These are phyloP conservation scores for Panorpa germanica DNA, from an alignment of 2,888 invertebrate species.

Conservation along the genomic window DNA sequence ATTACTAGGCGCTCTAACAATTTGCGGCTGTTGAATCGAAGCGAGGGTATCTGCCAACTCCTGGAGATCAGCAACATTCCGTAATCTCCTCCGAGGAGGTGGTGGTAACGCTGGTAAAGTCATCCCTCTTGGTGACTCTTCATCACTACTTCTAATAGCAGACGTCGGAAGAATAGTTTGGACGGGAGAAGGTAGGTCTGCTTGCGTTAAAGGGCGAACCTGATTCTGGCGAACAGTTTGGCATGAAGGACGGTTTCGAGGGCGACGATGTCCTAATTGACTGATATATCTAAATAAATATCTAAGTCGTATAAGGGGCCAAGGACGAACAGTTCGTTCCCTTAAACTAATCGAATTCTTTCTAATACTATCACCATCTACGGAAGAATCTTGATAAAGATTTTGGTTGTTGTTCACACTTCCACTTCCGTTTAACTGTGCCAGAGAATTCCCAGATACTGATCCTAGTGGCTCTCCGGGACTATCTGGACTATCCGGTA, in stretches of 20 bases:
- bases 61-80: slow-evolving; percentile 27
- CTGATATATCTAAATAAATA: slow-evolving; percentile 23
- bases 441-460: slow-evolving; percentile 15
- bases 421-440: slow-evolving; percentile 12
- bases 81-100: slow-evolving; percentile 27
- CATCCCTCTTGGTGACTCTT: slow-evolving; percentile 16
- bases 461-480: slow-evolving; percentile 27
- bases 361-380: slow-evolving; percentile 17
- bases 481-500: slow-evolving; percentile 37
- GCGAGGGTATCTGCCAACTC: slow-evolving; percentile 34
- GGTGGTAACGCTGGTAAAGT: slow-evolving; percentile 26
- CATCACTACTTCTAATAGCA: slow-evolving; percentile 15
- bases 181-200: slow-evolving; percentile 14
- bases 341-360: too few species aligned
- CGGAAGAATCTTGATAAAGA: slow-evolving; percentile 16
- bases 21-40: slow-evolving; percentile 22
- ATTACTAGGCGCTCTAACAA: background rate
- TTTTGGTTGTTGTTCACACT: slow-evolving; percentile 9
- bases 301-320: slow-evolving; percentile 19
- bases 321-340: slow-evolving; percentile 15
- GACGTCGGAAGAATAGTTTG: slow-evolving; percentile 21
- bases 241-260: slow-evolving; percentile 18
- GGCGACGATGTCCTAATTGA: slow-evolving; percentile 21
- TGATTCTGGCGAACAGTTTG: slow-evolving; percentile 22
- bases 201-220: slow-evolving; percentile 19